Percentiles rank a stretch among this genome's conserved stretches.
Conservation (phyloP, 2,888 invertebrate genomes). For the Microplitis deprimator region DNA sequence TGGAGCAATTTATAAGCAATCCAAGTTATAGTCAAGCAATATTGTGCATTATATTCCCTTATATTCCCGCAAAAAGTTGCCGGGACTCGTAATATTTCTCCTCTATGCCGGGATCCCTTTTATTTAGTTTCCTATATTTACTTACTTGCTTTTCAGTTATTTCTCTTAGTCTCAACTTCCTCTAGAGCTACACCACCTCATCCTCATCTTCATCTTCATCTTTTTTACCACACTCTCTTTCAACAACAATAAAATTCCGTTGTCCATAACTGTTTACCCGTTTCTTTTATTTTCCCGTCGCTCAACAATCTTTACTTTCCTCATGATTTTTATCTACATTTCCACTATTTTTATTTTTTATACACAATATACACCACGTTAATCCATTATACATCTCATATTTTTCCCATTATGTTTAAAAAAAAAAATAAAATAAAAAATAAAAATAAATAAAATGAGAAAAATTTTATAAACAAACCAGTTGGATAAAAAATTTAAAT, state of each 20-base stretch:
- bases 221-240: neutral
- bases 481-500: too few species aligned
- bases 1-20: slow-evolving; percentile 72
- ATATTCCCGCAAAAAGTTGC: slow-evolving; percentile 19
- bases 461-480: neutral
- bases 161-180: neutral
- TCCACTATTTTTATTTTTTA: neutral
- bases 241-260: slow-evolving; percentile 31
- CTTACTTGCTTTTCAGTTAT: neutral
- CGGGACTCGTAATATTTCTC: slow-evolving; percentile 10
- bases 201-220: neutral
- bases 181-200: neutral
- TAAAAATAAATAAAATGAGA: neutral
- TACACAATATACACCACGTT: slow-evolving; percentile 21
- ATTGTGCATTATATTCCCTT: slow-evolving; percentile 65
- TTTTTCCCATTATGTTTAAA: neutral
- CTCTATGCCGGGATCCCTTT: slow-evolving; percentile 14
- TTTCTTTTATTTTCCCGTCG: slow-evolving; percentile 1
- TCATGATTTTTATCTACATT: slow-evolving; percentile 36
- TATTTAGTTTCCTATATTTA: neutral
- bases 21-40: slow-evolving; percentile 69
- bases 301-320: slow-evolving; percentile 18
- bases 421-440: neutral
- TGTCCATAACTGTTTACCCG: slow-evolving; percentile 35
- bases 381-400: slow-evolving; percentile 24